Percentiles rank a stretch among this genome's conserved stretches.
phyloP scores from a whole-genome alignment of 2,797 vertebrate genomes.

The Acipenser transmontanus region DNA sequence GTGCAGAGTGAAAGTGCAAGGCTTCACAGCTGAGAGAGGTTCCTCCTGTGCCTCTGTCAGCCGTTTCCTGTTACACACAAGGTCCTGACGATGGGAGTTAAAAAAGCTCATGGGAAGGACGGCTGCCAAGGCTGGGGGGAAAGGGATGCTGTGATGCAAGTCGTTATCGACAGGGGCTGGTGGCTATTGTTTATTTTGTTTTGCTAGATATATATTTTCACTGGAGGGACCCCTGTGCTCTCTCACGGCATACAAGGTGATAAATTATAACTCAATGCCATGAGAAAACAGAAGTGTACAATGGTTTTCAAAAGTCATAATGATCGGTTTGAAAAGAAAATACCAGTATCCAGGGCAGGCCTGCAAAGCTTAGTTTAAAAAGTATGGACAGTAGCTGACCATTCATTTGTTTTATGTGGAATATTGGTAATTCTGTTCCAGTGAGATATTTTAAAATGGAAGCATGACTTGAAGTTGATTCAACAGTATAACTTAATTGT shows the following conservation, averaged over 20 bases:
- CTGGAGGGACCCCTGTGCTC: background rate
- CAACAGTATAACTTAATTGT: too few species aligned
- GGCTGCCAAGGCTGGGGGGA: slow-evolving; percentile 29
- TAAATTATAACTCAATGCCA: background rate
- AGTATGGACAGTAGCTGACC: too few species aligned
- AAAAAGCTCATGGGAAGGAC: slow-evolving; percentile 70
- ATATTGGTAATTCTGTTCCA: too few species aligned
- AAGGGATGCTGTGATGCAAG: slow-evolving; percentile 46
- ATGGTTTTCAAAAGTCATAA: background rate
- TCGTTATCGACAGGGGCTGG: slow-evolving; percentile 4
- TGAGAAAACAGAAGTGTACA: background rate
- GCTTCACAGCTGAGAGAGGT: slow-evolving; percentile 25
- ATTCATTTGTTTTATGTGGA: too few species aligned
- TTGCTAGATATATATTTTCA: slow-evolving; percentile 5
- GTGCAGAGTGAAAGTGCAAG: slow-evolving; percentile 28
- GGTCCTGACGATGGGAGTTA: slow-evolving; percentile 78
- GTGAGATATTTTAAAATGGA: too few species aligned
- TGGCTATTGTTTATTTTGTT: slow-evolving; percentile 11
- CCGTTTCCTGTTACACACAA: slow-evolving; percentile 84
- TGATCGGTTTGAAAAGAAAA: background rate
- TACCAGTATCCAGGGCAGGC: background rate
- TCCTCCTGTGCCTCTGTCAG: slow-evolving; percentile 74
- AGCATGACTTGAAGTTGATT: too few species aligned
- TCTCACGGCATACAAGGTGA: slow-evolving; percentile 3
- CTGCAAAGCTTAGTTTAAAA: too few species aligned